Base-by-base conservation (phyloP, 2,113 vertebrate species). In the Microcebus tavaratra region DNA sequence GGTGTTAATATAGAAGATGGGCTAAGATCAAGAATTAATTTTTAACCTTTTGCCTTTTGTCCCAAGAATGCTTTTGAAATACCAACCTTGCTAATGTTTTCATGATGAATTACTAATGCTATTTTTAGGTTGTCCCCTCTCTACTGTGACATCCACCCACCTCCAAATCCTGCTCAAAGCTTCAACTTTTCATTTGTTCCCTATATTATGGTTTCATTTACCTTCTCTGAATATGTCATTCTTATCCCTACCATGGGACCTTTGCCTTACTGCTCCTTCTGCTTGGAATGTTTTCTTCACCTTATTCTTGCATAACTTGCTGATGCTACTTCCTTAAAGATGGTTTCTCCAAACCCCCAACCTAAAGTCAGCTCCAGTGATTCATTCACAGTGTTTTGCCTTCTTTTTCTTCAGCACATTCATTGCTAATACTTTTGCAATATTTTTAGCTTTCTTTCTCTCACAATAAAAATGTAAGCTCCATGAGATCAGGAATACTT, bases 41-140 rank as follows among this genome's bases (percentile, higher is more conserved):
- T 97, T 97, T 67, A 83, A 14, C 61, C 14, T 27, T 79, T 96
- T 57, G 21, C 23, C 42, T 53, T 97, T 88, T 61, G 48, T 88
- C 13, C 25, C 48, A 65, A 63, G 1, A 50, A 95, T 59, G 15
- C 31, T 95, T 96, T 97, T 57, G 72, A 94, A n/a, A 42, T 0
- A 0, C 25, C 39, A 6, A 25, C 91, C 17, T 85, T 83, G 34
- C 42, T 95, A 39, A 36, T 42, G 61, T 75, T 94, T 90, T 73
- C 42, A 50, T 53, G 14, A 27, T 36, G 57, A 85, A 59, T 80
- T 75, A 36, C 23, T 53, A 36, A 50, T 68, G 31, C 63, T 25
- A 78, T 27, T 23, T 85, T 80, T 81, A 65, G 8, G n/a, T 21
- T 15, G 3, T 53, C 20, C 61, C 59, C 2, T 45, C 3, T 27